Evolutionary conservation across 1,140 invertebrate genomes (phyloP).

Genomic region (Zaprionus inermis): DNA sequence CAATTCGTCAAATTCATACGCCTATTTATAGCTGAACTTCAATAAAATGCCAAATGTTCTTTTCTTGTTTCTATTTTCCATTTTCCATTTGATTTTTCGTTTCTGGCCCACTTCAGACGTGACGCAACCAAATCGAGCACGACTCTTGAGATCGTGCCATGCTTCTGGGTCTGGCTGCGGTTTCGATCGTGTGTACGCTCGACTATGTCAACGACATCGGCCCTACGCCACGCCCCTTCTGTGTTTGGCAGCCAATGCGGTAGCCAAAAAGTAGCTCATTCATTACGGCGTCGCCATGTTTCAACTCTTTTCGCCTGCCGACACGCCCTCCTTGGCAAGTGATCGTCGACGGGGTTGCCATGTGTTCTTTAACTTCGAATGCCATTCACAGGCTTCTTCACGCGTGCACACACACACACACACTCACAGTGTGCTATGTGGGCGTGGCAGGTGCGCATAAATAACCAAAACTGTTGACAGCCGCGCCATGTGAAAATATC

Average conservation of each 20-base stretch:
- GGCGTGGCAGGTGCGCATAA: conserved; percentile 68
- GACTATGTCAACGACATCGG: conserved; percentile 66
- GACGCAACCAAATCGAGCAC: conserved; percentile 48
- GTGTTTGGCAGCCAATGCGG: conserved; percentile 70
- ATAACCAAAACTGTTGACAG: conserved; percentile 72
- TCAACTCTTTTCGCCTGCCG: conserved; percentile 69
- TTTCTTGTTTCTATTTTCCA: conserved; percentile 8
- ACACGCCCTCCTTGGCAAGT: conserved; percentile 65
- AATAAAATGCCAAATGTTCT: conserved; percentile 75
- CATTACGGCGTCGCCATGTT: conserved; percentile 60
- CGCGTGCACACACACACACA: conserved; percentile 18
- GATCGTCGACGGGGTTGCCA: conserved; percentile 64
- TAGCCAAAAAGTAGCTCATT: conserved; percentile 58
- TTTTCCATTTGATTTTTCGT: background rate
- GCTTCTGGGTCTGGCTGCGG: background rate
- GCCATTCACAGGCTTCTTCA: conserved; percentile 13
- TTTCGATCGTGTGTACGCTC: conserved; percentile 8
- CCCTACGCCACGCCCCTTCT: conserved; percentile 66
- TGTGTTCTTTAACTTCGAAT: conserved; percentile 30
- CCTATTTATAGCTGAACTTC: conserved; percentile 76
- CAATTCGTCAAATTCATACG: conserved; percentile 75
- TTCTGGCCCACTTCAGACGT: conserved; percentile 60
- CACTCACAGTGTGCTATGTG: conserved; percentile 51
- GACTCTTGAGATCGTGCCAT: conserved; percentile 1
- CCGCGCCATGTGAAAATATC: conserved; percentile 53